Conservation (phyloP, 2,797 vertebrate species). For the Argentina silus region DNA sequence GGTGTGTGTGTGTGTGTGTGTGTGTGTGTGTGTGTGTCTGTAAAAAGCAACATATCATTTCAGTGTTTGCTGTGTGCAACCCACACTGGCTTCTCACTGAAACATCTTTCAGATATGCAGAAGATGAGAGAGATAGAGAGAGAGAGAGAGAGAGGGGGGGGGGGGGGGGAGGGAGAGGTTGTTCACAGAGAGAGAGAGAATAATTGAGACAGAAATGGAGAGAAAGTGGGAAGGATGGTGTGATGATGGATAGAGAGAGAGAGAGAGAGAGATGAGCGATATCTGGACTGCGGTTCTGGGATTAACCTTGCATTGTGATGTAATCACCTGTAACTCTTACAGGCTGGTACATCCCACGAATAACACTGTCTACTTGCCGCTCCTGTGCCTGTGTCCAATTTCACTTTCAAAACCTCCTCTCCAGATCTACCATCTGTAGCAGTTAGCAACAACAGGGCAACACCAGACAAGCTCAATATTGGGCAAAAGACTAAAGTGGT, state of each 20-base stretch:
- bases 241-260: slow-evolving; percentile 48
- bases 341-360: slow-evolving; percentile 1
- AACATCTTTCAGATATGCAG: no score
- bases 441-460: neutral
- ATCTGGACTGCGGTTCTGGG: slow-evolving; percentile 61
- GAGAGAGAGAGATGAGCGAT: slow-evolving; percentile 56
- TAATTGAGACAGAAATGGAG: neutral
- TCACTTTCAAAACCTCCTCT: neutral
- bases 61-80: no score
- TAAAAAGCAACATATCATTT: no score
- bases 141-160: neutral
- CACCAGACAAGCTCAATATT: slow-evolving; percentile 19
- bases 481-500: no score
- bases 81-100: no score
- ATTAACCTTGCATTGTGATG: slow-evolving; percentile 39
- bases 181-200: neutral
- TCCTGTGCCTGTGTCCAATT: neutral
- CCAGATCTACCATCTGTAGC: slow-evolving; percentile 3
- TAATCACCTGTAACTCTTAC: slow-evolving; percentile 54
- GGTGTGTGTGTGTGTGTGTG: no score
- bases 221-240: neutral
- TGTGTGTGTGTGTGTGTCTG: no score
- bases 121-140: neutral
- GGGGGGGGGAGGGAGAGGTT: neutral
- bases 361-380: neutral